Conservation (phyloP, 2,888 invertebrate genomes). For the Ceramica pisi region DNA sequence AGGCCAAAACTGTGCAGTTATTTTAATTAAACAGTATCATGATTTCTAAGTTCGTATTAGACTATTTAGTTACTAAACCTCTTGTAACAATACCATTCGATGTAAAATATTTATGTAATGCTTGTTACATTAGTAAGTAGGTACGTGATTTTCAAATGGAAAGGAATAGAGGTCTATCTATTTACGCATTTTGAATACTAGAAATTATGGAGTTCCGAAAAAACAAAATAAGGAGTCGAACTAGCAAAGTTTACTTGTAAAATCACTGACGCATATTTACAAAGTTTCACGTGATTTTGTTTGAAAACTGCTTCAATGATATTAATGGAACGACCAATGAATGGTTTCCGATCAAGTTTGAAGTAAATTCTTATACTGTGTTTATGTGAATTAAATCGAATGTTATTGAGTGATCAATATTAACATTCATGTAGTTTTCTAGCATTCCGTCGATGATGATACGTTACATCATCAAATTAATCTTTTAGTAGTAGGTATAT, state of each 20-base stretch:
- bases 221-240: too few species aligned
- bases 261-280: slow-evolving; percentile 30
- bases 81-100: too few species aligned
- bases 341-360: slow-evolving; percentile 14
- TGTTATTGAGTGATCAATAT: slow-evolving; percentile 40
- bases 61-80: too few species aligned
- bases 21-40: too few species aligned
- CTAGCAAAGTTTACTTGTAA: neutral
- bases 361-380: slow-evolving; percentile 37
- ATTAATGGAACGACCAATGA: slow-evolving; percentile 29
- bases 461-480: neutral
- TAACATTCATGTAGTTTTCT: slow-evolving; percentile 11
- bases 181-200: too few species aligned
- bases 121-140: neutral
- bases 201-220: too few species aligned
- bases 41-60: too few species aligned
- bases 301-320: slow-evolving; percentile 23
- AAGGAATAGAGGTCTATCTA: neutral
- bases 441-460: slow-evolving; percentile 10
- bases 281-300: slow-evolving; percentile 20
- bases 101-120: neutral
- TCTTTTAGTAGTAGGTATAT: neutral
- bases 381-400: slow-evolving; percentile 27
- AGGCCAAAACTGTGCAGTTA: neutral
- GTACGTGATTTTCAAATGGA: neutral